Base-by-base conservation (phyloP, 2,888 invertebrate species). In the Antheraea yamamai region DNA sequence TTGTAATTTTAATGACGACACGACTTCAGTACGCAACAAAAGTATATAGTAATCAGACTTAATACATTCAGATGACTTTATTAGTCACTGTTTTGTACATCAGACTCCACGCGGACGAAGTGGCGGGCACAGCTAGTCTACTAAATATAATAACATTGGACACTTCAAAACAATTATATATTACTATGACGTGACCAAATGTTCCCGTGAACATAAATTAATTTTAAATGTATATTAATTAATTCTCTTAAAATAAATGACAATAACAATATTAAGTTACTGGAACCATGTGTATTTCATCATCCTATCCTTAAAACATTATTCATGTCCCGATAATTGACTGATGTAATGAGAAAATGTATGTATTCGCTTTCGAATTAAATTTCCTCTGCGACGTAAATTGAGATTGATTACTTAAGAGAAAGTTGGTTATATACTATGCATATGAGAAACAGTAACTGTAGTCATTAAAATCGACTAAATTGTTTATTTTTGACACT, bases 241-340 rank as follows among this genome's bases (percentile, higher is more conserved):
- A 39, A 7, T 4, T 2, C 35, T 39, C 35, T 39, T 39, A 39
- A 39, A 7, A 39, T 39, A 4, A 39, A 39, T 7, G 7, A 39
- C 4, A 39, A 39, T 39, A 39, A 39, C 35, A 39, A 39, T 39
- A 23, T 61, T 23, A 61, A 23, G 61, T 66, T 26, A 66, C 64
- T 26, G 26, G 8, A 26, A 12, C n/a, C 58, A 58, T 6, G 10
- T 61, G 64, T 64, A 64, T 26, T 26, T 26, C 64, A 12, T 64
- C 64, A 64, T 66, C 2, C 2, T 30, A 66, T 30, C 16, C 14
- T 10, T 66, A 66, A 16, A 64, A 30, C 64, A 16, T 66, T 30
- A 66, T 66, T 66, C 64, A 66, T 66, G 64, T 30, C 64, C 26
- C 26, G 18, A 66, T 66, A 66, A 66, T 66, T 66, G 30, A 66